Conservation (phyloP, 2,888 invertebrate species). For the Pachymerium ferrugineum region DNA sequence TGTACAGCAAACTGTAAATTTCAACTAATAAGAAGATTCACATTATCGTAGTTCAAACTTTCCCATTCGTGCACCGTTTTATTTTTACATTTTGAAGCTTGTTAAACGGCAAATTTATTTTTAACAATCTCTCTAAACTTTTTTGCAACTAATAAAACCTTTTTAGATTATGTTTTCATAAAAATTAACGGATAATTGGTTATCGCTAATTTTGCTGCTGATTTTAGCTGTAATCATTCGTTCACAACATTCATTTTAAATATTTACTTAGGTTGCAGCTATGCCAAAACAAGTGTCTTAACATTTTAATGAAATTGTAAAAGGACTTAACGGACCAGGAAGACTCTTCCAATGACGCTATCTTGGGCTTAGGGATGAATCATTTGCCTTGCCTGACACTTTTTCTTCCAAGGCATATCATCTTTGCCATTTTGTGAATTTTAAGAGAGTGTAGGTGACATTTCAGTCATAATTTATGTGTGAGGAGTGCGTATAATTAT, state of each 20-base stretch:
- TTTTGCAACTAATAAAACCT: slow-evolving; percentile 4
- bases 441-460: background rate
- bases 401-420: slow-evolving; percentile 15
- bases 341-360: slow-evolving; percentile 4
- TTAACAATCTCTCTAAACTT: no score
- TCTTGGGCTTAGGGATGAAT: slow-evolving; percentile 14
- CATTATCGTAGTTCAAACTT: slow-evolving; percentile 1
- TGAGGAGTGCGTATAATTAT: background rate
- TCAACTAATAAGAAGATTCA: background rate
- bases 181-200: background rate
- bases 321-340: slow-evolving; percentile 6
- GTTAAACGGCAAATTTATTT: background rate
- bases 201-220: background rate
- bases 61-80: background rate
- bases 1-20: background rate
- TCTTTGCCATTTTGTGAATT: slow-evolving; percentile 11
- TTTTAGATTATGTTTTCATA: background rate
- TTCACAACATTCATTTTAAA: background rate
- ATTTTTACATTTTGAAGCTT: background rate
- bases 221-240: no score
- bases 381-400: slow-evolving; percentile 5
- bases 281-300: slow-evolving; percentile 19
- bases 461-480: background rate
- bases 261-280: slow-evolving; percentile 5
- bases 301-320: slow-evolving; percentile 16